Evolutionary conservation across 2,888 invertebrate genomes (phyloP).

Genomic region (Drosophila planitibia): DNA sequence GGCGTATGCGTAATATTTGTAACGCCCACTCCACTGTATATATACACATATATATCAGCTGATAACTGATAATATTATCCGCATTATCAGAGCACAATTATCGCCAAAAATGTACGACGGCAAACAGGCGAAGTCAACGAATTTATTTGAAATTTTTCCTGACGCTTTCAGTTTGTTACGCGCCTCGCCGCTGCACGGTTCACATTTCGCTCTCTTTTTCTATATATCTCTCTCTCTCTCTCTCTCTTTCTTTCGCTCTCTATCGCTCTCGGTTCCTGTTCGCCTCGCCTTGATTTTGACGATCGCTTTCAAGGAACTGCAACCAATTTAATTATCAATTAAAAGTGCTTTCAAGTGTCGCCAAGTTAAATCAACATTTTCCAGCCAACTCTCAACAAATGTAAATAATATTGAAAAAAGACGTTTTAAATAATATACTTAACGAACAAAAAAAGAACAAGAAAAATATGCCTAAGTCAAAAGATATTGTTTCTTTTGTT

Average conservation of each 20-base stretch:
- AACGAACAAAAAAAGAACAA: background rate
- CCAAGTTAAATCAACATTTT: slow-evolving; percentile 37
- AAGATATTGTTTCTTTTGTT: slow-evolving; percentile 3
- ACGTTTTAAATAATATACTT: slow-evolving; percentile 15
- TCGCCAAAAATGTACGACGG: slow-evolving; percentile 21
- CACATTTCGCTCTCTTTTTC: slow-evolving; percentile 19
- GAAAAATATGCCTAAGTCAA: background rate
- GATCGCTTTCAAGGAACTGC: slow-evolving; percentile 26
- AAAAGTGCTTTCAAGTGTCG: slow-evolving; percentile 32
- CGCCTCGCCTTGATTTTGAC: background rate
- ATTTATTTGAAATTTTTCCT: slow-evolving; percentile 39
- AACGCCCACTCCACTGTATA: background rate
- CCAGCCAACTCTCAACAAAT: slow-evolving; percentile 23
- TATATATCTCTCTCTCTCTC: background rate
- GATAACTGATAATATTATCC: slow-evolving; percentile 53
- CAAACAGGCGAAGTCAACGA: slow-evolving; percentile 9
- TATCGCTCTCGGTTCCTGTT: slow-evolving; percentile 7
- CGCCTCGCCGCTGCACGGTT: slow-evolving; percentile 63
- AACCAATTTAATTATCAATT: slow-evolving; percentile 26
- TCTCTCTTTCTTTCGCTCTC: background rate
- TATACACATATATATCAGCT: slow-evolving; percentile 10
- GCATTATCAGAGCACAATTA: slow-evolving; percentile 65
- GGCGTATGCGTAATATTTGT: slow-evolving; percentile 49
- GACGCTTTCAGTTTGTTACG: slow-evolving; percentile 61
- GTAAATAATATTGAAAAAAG: slow-evolving; percentile 49